Evolutionary conservation across 2,888 invertebrate genomes (phyloP).

Genomic region (Achlya flavicornis): DNA sequence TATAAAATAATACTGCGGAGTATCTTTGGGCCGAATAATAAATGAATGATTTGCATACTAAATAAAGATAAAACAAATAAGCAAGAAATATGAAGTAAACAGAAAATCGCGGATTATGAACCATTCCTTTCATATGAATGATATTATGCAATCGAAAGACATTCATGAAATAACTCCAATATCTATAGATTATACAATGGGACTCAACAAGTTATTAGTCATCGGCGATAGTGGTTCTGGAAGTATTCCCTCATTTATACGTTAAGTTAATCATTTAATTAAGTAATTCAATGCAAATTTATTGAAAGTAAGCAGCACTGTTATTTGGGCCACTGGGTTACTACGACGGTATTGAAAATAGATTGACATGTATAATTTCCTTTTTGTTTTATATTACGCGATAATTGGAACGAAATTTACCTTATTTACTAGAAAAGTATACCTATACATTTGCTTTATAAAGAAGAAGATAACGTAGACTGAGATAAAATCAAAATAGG

Average conservation of each 20-base stretch:
- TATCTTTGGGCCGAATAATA: no score
- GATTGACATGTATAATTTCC: conserved; percentile 6
- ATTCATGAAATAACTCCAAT: not conserved
- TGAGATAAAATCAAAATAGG: not conserved
- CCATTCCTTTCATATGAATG: not conserved
- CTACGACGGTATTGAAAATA: conserved; percentile 22
- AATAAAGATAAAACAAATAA: not conserved
- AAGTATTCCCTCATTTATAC: conserved; percentile 33
- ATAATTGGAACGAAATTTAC: not conserved
- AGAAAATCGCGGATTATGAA: not conserved
- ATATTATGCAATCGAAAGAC: conserved; percentile 7
- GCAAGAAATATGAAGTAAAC: not conserved
- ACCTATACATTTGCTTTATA: not conserved
- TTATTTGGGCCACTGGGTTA: conserved; percentile 43
- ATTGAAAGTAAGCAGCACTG: conserved; percentile 27
- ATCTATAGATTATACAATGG: conserved; percentile 5
- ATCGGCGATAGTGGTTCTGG: conserved; percentile 18
- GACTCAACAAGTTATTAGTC: conserved; percentile 19
- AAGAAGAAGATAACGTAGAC: not conserved
- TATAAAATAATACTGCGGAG: no score
- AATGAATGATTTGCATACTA: not conserved
- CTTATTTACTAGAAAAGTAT: not conserved
- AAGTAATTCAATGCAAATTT: conserved; percentile 52
- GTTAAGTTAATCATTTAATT: conserved; percentile 33
- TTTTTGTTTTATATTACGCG: not conserved